Evolutionary conservation across 2,113 vertebrate genomes (phyloP).

Genomic region (Synchiropus splendidus): DNA sequence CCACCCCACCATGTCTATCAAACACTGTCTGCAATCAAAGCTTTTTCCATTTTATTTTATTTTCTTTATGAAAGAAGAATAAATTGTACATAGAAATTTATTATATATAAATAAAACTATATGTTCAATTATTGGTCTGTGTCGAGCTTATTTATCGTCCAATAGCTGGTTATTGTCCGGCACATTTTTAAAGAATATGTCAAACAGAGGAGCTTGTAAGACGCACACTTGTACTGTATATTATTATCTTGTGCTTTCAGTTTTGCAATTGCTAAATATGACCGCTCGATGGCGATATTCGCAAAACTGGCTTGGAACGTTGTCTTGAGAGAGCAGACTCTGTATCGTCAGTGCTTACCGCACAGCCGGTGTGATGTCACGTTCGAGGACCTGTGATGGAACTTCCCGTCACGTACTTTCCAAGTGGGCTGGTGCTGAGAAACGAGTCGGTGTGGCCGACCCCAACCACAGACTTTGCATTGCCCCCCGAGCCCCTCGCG

Average conservation of each 20-base stretch:
- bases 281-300: too few species aligned
- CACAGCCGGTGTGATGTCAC: too few species aligned
- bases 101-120: constrained; percentile 68
- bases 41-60: constrained; percentile 54
- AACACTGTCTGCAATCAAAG: constrained; percentile 70
- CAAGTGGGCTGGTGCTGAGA: constrained; percentile 34
- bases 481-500: too few species aligned
- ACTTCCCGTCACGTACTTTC: constrained; percentile 54
- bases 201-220: too few species aligned
- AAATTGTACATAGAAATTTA: constrained; percentile 74
- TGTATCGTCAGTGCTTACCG: too few species aligned
- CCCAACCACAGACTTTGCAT: constrained; percentile 1
- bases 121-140: constrained; percentile 48
- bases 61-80: constrained; percentile 64
- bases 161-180: too few species aligned
- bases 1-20: constrained; percentile 59
- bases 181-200: too few species aligned
- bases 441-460: not conserved
- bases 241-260: too few species aligned
- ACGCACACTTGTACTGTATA: too few species aligned
- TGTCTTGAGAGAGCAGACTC: too few species aligned
- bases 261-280: too few species aligned
- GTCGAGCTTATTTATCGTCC: not conserved
- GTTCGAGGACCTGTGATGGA: constrained; percentile 32
- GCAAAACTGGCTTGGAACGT: too few species aligned